These are phyloP conservation scores for Chalcis sispes DNA, from an alignment of 2,888 invertebrate species.

Conservation along the genomic window DNA sequence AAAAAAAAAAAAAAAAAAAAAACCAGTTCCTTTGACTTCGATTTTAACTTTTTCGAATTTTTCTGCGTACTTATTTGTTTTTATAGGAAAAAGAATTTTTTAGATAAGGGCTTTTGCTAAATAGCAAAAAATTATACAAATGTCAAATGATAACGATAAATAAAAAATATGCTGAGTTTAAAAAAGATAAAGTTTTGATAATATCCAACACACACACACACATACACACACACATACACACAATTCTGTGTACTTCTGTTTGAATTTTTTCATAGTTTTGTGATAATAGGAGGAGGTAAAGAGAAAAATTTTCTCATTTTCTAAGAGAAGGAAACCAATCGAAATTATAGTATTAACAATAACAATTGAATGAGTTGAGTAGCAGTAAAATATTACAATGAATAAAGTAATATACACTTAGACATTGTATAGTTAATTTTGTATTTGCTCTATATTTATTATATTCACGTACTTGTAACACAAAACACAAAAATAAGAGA, in stretches of 20 bases:
- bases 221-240: too few species aligned
- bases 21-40: conserved; percentile 38
- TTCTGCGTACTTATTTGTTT: conserved; percentile 40
- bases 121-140: conserved; percentile 34
- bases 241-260: conserved; percentile 57
- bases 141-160: not conserved
- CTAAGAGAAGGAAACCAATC: conserved; percentile 28
- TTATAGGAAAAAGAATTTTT: conserved; percentile 31
- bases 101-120: conserved; percentile 46
- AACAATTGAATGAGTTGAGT: conserved; percentile 54
- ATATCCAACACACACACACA: conserved; percentile 16
- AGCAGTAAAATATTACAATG: conserved; percentile 53
- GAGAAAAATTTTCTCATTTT: conserved; percentile 32
- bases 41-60: conserved; percentile 46
- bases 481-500: conserved; percentile 19
- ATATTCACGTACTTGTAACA: conserved; percentile 60
- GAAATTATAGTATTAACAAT: conserved; percentile 58
- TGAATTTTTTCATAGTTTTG: conserved; percentile 44
- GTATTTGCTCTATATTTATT: conserved; percentile 70
- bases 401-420: conserved; percentile 64
- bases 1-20: conserved; percentile 15
- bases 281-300: conserved; percentile 3
- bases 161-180: conserved; percentile 9
- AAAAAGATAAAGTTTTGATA: conserved; percentile 23
- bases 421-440: conserved; percentile 71